Percentiles rank a stretch among this genome's conserved stretches.
Evolutionary conservation across 2,113 vertebrate genomes (phyloP).

Genomic region (Leptobrachium ailaonicum): DNA sequence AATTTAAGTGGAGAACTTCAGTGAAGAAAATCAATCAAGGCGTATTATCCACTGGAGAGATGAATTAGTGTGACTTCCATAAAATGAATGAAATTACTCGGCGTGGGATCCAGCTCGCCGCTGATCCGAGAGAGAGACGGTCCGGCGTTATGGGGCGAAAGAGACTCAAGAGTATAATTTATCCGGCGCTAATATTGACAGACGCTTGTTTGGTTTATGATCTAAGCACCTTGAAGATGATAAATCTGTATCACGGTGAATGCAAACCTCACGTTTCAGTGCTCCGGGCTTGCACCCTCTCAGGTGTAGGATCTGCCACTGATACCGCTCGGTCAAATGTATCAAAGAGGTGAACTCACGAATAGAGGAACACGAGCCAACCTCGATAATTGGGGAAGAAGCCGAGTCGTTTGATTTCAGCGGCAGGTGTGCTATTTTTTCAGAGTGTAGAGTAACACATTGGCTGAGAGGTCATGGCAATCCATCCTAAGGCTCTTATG

Average conservation of each 20-base stretch:
- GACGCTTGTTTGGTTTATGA: background rate
- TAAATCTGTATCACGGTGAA: background rate
- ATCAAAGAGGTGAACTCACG: background rate
- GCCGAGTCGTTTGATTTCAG: too few species aligned
- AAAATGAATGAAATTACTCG: too few species aligned
- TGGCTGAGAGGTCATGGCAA: too few species aligned
- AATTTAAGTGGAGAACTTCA: too few species aligned
- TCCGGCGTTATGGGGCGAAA: background rate
- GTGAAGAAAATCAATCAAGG: too few species aligned
- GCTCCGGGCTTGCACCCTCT: background rate
- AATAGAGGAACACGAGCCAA: background rate
- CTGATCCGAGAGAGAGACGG: too few species aligned
- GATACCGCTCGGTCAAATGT: background rate
- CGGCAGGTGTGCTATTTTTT: too few species aligned
- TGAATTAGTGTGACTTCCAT: too few species aligned
- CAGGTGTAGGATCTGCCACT: background rate
- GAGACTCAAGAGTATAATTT: conserved; percentile 1
- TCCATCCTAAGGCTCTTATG: too few species aligned
- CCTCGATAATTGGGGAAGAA: background rate
- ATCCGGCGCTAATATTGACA: background rate
- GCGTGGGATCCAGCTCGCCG: too few species aligned
- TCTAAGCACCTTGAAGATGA: background rate
- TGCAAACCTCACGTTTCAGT: background rate
- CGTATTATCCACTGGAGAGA: too few species aligned
- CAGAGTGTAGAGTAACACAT: too few species aligned